phyloP scores from a whole-genome alignment of 2,888 invertebrate genomes.

The Cryptus viduatorius region DNA sequence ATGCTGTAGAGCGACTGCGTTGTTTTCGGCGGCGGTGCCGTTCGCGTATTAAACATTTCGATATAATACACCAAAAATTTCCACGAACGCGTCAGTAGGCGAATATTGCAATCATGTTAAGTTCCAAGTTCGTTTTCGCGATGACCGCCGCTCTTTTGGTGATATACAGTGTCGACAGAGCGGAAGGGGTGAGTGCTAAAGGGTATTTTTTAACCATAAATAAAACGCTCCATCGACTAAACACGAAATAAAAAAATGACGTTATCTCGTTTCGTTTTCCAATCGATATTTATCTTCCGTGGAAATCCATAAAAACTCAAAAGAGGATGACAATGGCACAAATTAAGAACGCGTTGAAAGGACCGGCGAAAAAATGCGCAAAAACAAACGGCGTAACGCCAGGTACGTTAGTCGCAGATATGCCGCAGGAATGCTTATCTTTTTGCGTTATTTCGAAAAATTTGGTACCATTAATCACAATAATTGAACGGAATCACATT shows the following conservation, averaged over 20 bases:
- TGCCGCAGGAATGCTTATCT: background rate
- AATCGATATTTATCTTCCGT: background rate
- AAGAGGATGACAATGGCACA: slow-evolving; percentile 86
- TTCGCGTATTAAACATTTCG: background rate
- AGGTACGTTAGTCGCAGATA: slow-evolving; percentile 83
- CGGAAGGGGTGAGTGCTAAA: slow-evolving; percentile 56
- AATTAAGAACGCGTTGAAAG: slow-evolving; percentile 87
- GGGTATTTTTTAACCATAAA: background rate
- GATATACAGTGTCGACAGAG: slow-evolving; percentile 35
- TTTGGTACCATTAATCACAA: background rate
- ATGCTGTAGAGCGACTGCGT: background rate
- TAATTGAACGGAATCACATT: background rate
- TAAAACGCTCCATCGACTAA: background rate
- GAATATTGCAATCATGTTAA: slow-evolving; percentile 41
- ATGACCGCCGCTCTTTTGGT: slow-evolving; percentile 42
- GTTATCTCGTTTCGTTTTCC: slow-evolving; percentile 32
- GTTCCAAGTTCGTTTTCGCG: slow-evolving; percentile 31
- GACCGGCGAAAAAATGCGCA: slow-evolving; percentile 88
- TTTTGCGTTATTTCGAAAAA: background rate
- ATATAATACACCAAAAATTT: background rate
- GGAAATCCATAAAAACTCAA: slow-evolving; percentile 37
- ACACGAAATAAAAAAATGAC: slow-evolving; percentile 38
- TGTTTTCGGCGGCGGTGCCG: background rate
- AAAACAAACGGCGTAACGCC: slow-evolving; percentile 87
- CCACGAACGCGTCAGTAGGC: background rate